phyloP scores from a whole-genome alignment of 1,140 invertebrate species.

The Zaprionus taronus region DNA sequence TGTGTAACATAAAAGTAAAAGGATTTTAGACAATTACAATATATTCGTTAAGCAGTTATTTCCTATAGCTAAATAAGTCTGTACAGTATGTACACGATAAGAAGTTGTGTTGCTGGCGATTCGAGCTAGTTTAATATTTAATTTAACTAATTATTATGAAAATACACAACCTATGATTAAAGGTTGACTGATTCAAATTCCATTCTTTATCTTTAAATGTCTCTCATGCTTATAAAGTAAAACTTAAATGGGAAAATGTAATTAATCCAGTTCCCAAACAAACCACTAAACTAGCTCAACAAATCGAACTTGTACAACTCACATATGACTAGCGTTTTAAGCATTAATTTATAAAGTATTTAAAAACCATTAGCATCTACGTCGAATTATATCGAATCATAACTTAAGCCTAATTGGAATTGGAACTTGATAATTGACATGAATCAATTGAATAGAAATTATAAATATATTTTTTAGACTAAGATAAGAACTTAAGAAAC shows the following conservation, averaged over 20 bases:
- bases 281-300: constrained; percentile 35
- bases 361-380: constrained; percentile 19
- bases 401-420: constrained; percentile 23
- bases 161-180: neutral
- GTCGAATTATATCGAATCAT: neutral
- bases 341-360: neutral
- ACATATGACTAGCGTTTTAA: constrained; percentile 28
- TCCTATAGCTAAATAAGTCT: constrained; percentile 18
- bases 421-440: constrained; percentile 17
- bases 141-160: neutral
- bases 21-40: constrained; percentile 60
- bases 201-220: neutral
- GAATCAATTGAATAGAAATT: neutral
- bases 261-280: constrained; percentile 25
- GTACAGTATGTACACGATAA: constrained; percentile 13
- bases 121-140: constrained; percentile 8
- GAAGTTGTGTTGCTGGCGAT: neutral
- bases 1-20: constrained; percentile 70
- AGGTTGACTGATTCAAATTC: neutral
- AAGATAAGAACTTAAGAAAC: constrained; percentile 24
- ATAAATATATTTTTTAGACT: constrained; percentile 19
- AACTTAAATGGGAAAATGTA: constrained; percentile 10
- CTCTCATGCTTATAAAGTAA: constrained; percentile 12
- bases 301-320: constrained; percentile 39
- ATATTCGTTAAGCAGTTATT: constrained; percentile 24